Base-by-base conservation (phyloP, 1,140 invertebrate genomes). In the Trissolcus basalis region DNA sequence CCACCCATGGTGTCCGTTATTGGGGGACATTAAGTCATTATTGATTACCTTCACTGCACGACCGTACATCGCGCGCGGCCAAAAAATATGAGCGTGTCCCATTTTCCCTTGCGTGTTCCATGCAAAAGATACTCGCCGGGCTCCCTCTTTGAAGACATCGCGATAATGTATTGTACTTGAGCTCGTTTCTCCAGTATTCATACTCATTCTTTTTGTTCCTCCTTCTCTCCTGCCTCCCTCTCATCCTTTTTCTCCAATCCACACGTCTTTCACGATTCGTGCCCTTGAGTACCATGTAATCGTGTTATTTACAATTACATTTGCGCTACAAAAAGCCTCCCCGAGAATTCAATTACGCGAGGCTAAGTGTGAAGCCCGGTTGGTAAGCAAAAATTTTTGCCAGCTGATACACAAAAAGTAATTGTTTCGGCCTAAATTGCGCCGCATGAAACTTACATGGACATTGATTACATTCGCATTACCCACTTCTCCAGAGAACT, bases 1-100 rank as follows among this genome's bases (percentile, higher is more conserved):
- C 85, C 85, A 85, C 84, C 85, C 83, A 86, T 85, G 83, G 84
- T 85, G 85, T 85, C 84, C 78, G 83, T 86, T 86, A 85, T 85
- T 86, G 85, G 76, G 81, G 80, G 85, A 86, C 83, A 86, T 86
- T 86, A 86, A 86, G 84, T 86, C 83, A 86, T 86, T 86, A 86
- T 86, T 85, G 85, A 86, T 86, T 84, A 85, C 83, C 80, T 80
- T 81, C 69, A 79, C 65, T 59, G 79, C 77, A 83, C 76, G 78
- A 76, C 78, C 81, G 78, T 83, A 77, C 70, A 75, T 72, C 60
- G 67, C 56, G 41, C 41, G 49, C 65, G 49, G 63, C 68, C 63
- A 64, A 73, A 77, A 78, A 78, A 78, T 69, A 50, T 64, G 48
- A 60, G 13, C 55, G 45, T 44, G 48, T 65, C 61, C 48, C 55